Percentiles rank a stretch among this genome's conserved stretches.
phyloP scores from a whole-genome alignment of 2,888 invertebrate species.

The Drosophila paucipuncta region DNA sequence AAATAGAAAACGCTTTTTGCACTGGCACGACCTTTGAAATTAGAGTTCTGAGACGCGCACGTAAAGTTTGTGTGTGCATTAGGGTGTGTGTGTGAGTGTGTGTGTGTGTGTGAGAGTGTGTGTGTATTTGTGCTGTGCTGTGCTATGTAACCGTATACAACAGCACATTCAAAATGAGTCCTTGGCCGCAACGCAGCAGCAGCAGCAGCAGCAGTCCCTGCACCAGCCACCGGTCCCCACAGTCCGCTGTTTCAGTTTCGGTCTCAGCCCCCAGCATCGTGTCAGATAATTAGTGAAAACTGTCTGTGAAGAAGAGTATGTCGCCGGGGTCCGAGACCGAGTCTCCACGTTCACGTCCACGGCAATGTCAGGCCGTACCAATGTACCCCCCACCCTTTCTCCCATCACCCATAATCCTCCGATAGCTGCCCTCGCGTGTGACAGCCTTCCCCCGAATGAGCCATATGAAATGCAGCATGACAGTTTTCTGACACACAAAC shows the following conservation, averaged over 20 bases:
- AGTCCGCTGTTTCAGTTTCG: slow-evolving; percentile 19
- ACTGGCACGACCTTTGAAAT: slow-evolving; percentile 73
- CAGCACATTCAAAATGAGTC: slow-evolving; percentile 77
- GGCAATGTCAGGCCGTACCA: slow-evolving; percentile 47
- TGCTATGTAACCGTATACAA: slow-evolving; percentile 36
- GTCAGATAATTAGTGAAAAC: slow-evolving; percentile 79
- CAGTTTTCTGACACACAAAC: slow-evolving; percentile 72
- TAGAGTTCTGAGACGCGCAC: slow-evolving; percentile 76
- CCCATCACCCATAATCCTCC: background rate
- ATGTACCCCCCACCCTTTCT: background rate
- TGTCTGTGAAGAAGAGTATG: slow-evolving; percentile 74
- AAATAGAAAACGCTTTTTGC: slow-evolving; percentile 49
- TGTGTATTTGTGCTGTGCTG: slow-evolving; percentile 5
- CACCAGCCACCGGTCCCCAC: slow-evolving; percentile 7
- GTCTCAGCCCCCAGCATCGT: slow-evolving; percentile 59
- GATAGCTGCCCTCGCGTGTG: slow-evolving; percentile 15
- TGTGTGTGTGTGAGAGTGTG: background rate
- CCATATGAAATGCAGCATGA: slow-evolving; percentile 74
- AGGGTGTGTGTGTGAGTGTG: slow-evolving; percentile 22
- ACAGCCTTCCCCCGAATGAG: slow-evolving; percentile 63
- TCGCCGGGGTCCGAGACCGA: slow-evolving; percentile 55
- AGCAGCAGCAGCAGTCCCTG: slow-evolving; percentile 29
- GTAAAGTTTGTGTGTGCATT: slow-evolving; percentile 64
- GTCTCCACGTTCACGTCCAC: slow-evolving; percentile 52
- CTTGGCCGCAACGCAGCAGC: slow-evolving; percentile 77